These are phyloP conservation scores for Rhabditoides inermis DNA, from an alignment of 2,888 invertebrate species.

Conservation along the genomic window DNA sequence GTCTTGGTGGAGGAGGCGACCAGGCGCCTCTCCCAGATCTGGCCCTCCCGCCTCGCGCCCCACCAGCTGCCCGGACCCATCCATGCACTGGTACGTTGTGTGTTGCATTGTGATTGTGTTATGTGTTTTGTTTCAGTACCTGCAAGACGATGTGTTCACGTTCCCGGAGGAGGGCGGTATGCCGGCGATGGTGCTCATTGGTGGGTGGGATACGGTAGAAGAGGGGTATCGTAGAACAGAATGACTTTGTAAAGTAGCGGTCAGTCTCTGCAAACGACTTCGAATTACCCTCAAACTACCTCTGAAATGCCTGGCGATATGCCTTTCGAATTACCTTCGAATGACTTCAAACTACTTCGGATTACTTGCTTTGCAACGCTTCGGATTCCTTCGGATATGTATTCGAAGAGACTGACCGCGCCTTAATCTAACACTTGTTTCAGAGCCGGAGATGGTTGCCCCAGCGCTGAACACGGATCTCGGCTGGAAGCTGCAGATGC, in stretches of 20 bases:
- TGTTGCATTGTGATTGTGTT: not conserved
- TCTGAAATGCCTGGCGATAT: not conserved
- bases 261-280: no score
- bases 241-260: no score
- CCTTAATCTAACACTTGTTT: constrained; percentile 1
- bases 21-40: constrained; percentile 14
- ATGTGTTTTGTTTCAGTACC: constrained; percentile 21
- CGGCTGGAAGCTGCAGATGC: constrained; percentile 23
- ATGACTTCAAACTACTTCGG: no score
- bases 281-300: not conserved
- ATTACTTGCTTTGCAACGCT: no score
- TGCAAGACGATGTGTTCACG: constrained; percentile 27
- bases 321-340: not conserved
- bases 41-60: constrained; percentile 33
- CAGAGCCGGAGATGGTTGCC: constrained; percentile 32
- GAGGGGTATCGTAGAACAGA: no score
- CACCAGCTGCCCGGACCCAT: constrained; percentile 38
- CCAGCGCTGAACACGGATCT: constrained; percentile 13
- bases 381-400: no score
- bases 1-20: constrained; percentile 10
- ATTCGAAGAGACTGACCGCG: no score
- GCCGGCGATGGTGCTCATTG: constrained; percentile 22
- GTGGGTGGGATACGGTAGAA: no score
- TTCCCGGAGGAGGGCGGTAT: constrained; percentile 25
- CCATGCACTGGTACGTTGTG: constrained; percentile 26